phyloP scores from a whole-genome alignment of 2,888 invertebrate species.

The Poecilobothrus nobilitatus region DNA sequence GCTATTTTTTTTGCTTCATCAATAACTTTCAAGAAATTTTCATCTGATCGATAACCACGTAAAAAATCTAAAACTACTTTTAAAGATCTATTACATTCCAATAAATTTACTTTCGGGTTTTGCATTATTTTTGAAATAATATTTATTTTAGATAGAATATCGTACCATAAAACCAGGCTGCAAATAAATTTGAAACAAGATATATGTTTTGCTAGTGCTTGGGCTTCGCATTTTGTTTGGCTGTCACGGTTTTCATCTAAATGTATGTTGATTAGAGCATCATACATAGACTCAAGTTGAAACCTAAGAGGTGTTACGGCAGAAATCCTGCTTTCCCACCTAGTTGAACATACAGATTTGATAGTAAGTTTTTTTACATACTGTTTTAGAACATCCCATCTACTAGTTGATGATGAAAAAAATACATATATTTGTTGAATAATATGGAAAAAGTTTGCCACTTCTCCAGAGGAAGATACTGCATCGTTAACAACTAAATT shows the following conservation, averaged over 20 bases:
- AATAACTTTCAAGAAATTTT: slow-evolving; percentile 7
- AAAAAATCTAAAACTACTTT: slow-evolving; percentile 2
- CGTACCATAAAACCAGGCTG: neutral
- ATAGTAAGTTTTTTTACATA: slow-evolving; percentile 7
- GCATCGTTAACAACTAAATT: slow-evolving; percentile 10
- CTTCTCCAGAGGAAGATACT: slow-evolving; percentile 1
- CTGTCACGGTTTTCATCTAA: neutral
- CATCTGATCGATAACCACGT: neutral
- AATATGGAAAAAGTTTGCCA: neutral
- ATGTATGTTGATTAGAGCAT: neutral
- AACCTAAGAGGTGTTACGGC: slow-evolving; percentile 5
- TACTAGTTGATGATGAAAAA: slow-evolving; percentile 9
- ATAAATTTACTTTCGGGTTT: neutral
- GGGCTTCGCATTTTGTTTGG: slow-evolving; percentile 7
- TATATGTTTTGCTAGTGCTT: neutral
- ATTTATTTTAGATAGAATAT: slow-evolving; percentile 5
- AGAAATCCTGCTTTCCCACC: neutral
- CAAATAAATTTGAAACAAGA: slow-evolving; percentile 9
- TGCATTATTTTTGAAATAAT: slow-evolving; percentile 4
- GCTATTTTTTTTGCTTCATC: slow-evolving; percentile 9
- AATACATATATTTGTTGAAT: slow-evolving; percentile 9
- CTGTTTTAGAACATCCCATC: neutral
- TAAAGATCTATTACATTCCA: neutral
- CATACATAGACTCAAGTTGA: slow-evolving; percentile 2
- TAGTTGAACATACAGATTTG: slow-evolving; percentile 4